Base-by-base conservation (phyloP, 2,113 vertebrate genomes). In the Myotis brandtii region DNA sequence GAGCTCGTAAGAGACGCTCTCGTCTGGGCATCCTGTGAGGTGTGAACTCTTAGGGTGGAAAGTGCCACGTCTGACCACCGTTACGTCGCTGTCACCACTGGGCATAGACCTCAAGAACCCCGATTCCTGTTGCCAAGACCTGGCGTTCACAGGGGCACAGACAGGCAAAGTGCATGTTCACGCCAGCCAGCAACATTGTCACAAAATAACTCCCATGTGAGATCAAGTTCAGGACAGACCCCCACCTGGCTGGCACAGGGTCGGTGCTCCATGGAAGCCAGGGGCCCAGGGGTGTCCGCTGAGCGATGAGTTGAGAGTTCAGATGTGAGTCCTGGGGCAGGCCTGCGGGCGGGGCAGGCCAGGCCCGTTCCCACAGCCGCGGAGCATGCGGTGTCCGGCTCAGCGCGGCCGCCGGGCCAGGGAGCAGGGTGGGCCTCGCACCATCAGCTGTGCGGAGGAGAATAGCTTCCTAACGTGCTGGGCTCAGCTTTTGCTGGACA, bases 401-500 rank as follows among this genome's bases (percentile, higher is more conserved):
- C 12, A 48, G 48, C 12, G 12, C 48, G 10, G 48, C 48, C 48
- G 12, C 48, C 12, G 5, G 86, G 70, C n/a, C 23, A 43, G n/a
- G 81, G 40, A 90, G 69, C 17, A 27, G 27, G 56, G 34, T 43
- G 9, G 5, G 77, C 93, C 90, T 27, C 43, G n/a, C 90, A 72
- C 54, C 43, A 32, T 18, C 30, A 37, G 50, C 69, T 91, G 70
- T 48, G 3, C 13, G 54, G 62, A 56, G 43, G 46, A 82, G 54
- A 85, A 88, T 94, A 94, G 93, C 43, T 64, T 64, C 32, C 13
- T 95, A 89, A 97, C 3, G 3, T 86, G 2, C 69, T 56, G 70
- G n/a, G 90, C 43, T 98, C 96, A 97, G 92, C 69, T 37, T 70
- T 85, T 96, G 84, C 87, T 90, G 86, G 91, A 92, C 88, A 87